Percentiles rank a stretch among this genome's conserved stretches.
These are phyloP conservation scores for Herpailurus yagouaroundi DNA, from an alignment of 2,113 vertebrate genomes.

Conservation along the genomic window DNA sequence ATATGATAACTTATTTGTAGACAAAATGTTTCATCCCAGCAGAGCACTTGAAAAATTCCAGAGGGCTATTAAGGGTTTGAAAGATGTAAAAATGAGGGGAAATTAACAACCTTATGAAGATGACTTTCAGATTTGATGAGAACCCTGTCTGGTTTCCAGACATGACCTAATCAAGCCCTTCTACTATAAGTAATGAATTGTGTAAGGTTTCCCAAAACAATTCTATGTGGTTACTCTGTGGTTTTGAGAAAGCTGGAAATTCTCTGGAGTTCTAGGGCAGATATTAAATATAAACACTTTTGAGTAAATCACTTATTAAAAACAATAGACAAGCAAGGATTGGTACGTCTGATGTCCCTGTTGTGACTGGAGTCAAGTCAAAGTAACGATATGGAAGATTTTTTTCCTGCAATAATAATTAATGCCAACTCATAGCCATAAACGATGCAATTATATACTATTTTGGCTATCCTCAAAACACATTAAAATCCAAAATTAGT, in stretches of 20 bases:
- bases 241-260: constrained; percentile 27
- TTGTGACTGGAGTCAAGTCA: not conserved
- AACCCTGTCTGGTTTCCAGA: not conserved
- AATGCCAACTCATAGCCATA: not conserved
- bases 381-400: not conserved
- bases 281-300: not conserved
- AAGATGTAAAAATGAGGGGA: not conserved
- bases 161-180: not conserved
- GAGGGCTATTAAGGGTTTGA: not conserved
- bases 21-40: not conserved
- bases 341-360: not conserved
- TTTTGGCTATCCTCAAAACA: not conserved
- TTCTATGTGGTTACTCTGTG: not conserved
- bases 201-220: not conserved
- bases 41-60: constrained; percentile 11
- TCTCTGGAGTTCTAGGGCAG: not conserved
- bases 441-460: not conserved
- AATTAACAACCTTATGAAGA: not conserved
- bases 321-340: not conserved
- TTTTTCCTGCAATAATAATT: not conserved
- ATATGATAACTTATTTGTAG: constrained; percentile 1
- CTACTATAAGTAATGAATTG: not conserved
- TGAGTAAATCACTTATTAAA: constrained; percentile 1
- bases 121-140: constrained; percentile 25
- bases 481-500: not conserved